Base-by-base conservation (phyloP, 2,113 vertebrate species). In the Triplophysa tibetana region DNA sequence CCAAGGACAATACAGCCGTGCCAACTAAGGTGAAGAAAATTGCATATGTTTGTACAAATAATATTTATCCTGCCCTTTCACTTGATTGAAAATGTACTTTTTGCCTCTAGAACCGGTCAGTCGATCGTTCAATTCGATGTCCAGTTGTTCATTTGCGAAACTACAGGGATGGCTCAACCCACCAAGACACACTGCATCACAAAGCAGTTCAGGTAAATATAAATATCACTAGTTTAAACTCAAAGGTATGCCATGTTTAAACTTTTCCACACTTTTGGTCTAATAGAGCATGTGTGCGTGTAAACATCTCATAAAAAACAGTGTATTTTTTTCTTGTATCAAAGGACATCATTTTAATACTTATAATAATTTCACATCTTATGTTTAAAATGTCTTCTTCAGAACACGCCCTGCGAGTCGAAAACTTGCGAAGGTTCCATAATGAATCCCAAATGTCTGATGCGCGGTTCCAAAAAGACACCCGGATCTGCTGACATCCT, bases 161-260 rank as follows among this genome's bases (percentile, higher is more conserved):
- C 87, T 86, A 90, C 80, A 88, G 88, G 78, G 90, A 85, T 13
- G 94, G 94, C 50, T 88, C 87, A 26, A 90, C 81, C 16, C 87
- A 93, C 64, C 91, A 94, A 1, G 95, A 96, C 77, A 93, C 91
- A 0, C 86, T 96, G 48, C 92, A 94, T 80, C 89, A 89, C 50
- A 89, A 86, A 70, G 93, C 94, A 72, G 91, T 90, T 73, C 88
- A 89, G 92, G 95, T 96, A 23, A 12, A 41, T 61, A 24, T 3
- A 17, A 6, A n/a, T n/a, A 52, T 38, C 33, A 38, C 33, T 38
- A 16, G 6, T 63, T 16, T 62, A 2, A 2, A 61, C n/a, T 6
- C 61, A 62, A 24, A 23, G 3, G 21, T 9, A 24, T 3, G 23
- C 2, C 11, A 14, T 33, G 8, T 21, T 19, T 21, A 14, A 4